phyloP scores from a whole-genome alignment of 2,797 vertebrate species.

The Clarias platycephalus region DNA sequence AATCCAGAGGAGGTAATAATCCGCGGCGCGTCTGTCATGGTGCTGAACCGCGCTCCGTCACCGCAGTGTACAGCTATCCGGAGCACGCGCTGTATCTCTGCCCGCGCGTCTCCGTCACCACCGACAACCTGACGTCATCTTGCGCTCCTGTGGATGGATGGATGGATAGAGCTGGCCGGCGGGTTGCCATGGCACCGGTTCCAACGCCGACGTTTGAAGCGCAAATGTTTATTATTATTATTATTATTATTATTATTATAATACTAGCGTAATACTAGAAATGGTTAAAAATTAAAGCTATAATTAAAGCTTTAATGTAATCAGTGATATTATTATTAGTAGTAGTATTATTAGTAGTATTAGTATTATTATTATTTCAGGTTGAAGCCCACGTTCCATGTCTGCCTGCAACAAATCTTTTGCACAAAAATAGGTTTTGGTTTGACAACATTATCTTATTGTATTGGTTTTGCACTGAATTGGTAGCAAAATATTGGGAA shows the following conservation, averaged over 20 bases:
- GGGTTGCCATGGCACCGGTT: slow-evolving; percentile 55
- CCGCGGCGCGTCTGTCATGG: slow-evolving; percentile 68
- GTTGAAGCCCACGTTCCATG: background rate
- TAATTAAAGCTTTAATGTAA: too few species aligned
- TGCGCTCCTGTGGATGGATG: slow-evolving; percentile 29
- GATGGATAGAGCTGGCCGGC: background rate
- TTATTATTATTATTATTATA: background rate
- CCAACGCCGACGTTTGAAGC: background rate
- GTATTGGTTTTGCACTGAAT: too few species aligned
- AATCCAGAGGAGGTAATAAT: slow-evolving; percentile 65
- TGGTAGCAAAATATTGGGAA: too few species aligned
- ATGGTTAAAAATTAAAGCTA: too few species aligned
- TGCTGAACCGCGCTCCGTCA: slow-evolving; percentile 64
- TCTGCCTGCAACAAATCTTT: too few species aligned
- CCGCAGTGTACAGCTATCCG: slow-evolving; percentile 60
- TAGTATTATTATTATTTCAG: background rate
- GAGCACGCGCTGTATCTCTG: slow-evolving; percentile 56
- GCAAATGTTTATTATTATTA: background rate
- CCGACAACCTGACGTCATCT: slow-evolving; percentile 63
- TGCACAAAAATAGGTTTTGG: too few species aligned
- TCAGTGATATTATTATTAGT: background rate
- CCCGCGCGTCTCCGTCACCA: slow-evolving; percentile 60
- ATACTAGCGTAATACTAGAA: background rate
- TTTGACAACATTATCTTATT: too few species aligned
- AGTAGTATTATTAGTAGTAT: background rate